Evolutionary conservation across 2,888 invertebrate genomes (phyloP), one percentile per base, ranked within the genome.

Genomic region (Meteorus colon): DNA sequence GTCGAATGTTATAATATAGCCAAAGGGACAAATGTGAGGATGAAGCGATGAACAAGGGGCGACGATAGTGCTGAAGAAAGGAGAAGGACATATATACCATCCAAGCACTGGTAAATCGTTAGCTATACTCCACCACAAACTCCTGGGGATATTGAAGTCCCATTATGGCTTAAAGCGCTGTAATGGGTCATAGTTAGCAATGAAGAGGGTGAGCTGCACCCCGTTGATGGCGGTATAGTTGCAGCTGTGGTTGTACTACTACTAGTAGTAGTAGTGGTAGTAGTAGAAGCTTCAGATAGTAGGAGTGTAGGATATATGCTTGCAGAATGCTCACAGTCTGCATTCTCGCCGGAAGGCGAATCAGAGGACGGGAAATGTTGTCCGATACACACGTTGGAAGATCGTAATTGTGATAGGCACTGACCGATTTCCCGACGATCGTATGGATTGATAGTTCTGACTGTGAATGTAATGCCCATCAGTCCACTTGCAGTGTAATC

Each of bases 91-190:
- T n/a, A 55, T 8, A 19, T 55, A 55, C n/a, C 68, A 69, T 72
- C 62, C 67, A 66, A 65, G 72, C 72, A 69, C 62, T 76, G 74
- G 73, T 37, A 76, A 76, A 73, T 78, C 67, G 55, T 69, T 66
- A 74, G 77, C 41, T 63, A 78, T 76, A 77, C 77, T 77, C 77
- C 68, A 74, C 76, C 77, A 67, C 78, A 79, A 84, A 80, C 82
- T 85, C 75, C 67, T 74, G 73, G 74, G 76, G 81, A 84, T 82
- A 84, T 84, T 80, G 82, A 78, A 82, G 84, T 81, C 78, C 81
- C 82, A 83, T 84, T 84, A 83, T 75, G 63, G 75, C 71, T 72
- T 51, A 75, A 75, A 75, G 77, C 73, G 66, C 78, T 79, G 74
- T 80, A 80, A 81, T 81, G 79, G 80, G 75, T 78, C 78, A 78